phyloP scores from a whole-genome alignment of 2,113 vertebrate genomes.

The Callospermophilus lateralis region DNA sequence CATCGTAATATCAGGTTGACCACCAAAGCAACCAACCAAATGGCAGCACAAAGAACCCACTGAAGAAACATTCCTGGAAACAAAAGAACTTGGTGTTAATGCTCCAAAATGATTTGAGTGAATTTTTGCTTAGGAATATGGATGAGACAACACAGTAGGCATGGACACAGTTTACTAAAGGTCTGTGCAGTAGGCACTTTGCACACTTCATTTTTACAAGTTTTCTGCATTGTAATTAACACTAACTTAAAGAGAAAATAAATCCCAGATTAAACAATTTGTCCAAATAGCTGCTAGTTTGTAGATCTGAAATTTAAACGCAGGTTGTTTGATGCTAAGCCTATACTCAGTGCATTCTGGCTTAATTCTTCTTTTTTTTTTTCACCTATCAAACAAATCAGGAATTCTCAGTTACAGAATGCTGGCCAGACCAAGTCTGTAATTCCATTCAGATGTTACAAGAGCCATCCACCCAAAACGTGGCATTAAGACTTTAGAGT shows the following conservation, averaged over 20 bases:
- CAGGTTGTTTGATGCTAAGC: not conserved
- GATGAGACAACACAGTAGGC: not conserved
- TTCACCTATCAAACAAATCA: not conserved
- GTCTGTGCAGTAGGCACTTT: not conserved
- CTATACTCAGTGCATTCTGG: not conserved
- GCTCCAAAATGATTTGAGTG: not conserved
- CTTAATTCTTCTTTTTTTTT: not conserved
- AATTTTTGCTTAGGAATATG: not conserved
- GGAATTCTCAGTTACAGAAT: not conserved
- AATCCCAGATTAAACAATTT: not conserved
- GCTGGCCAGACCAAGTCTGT: not conserved
- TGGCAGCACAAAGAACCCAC: slow-evolving; percentile 93
- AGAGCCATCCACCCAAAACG: not conserved
- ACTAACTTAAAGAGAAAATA: not conserved
- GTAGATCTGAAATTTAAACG: not conserved
- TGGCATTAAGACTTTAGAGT: accelerated
- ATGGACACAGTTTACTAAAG: not conserved
- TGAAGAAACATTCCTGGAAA: slow-evolving; percentile 95
- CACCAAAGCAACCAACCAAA: slow-evolving; percentile 91
- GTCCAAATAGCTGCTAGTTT: not conserved
- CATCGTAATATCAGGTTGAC: slow-evolving; percentile 90
- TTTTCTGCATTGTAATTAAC: not conserved
- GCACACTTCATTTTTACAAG: not conserved
- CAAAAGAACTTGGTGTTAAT: slow-evolving; percentile 66
- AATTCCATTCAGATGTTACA: not conserved